Evolutionary conservation across 64 coral and sea anemone genomes (phyloP), one percentile per base, ranked within the genome.

Genomic region (Anthopleura sola): DNA sequence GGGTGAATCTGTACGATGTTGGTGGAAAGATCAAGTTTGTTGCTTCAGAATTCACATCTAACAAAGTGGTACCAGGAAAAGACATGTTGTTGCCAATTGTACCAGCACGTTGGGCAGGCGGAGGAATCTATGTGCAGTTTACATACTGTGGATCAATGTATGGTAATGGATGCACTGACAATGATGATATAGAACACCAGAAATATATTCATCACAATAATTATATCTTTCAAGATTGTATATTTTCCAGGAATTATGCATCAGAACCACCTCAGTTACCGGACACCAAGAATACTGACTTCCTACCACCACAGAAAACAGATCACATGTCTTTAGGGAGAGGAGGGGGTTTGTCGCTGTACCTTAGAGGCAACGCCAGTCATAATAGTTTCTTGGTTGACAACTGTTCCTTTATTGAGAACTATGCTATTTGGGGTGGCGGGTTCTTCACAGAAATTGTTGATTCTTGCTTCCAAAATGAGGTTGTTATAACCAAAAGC

Each of bases 361-460:
- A 88, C 34, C 6, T 95, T 20, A 86, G 87, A 60, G 66, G 87
- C 2, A 75, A 81, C 15, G 91, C 90, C 17, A 37, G 66, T 23
- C 56, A 78, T 64, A 88, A 89, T 82, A 7, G 74, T 0, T 88
- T 96, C 71, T 16, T 75, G 8, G 20, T 96, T 40, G 81, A 49
- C 86, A 33, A 21, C 31, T 96, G 94, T 68, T 36, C 82, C 1
- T 96, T 96, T 81, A 78, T 68, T 28, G 60, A 88, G 56, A 96
- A 96, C 46, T 50, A 8, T 69, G 90, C 87, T 60, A 3, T 86
- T 38, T 96, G 91, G 86, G 94, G 94, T 20, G 94, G 90, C 31
- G 94, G 90, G 12, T 23, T 96, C 26, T 92, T 96, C 54, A 64
- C 87, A 18, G 94, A 92, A 69, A 78, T 82, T 84, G 88, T 85